Base-by-base conservation (phyloP, 2,888 invertebrate species). In the Zonitis immaculata region DNA sequence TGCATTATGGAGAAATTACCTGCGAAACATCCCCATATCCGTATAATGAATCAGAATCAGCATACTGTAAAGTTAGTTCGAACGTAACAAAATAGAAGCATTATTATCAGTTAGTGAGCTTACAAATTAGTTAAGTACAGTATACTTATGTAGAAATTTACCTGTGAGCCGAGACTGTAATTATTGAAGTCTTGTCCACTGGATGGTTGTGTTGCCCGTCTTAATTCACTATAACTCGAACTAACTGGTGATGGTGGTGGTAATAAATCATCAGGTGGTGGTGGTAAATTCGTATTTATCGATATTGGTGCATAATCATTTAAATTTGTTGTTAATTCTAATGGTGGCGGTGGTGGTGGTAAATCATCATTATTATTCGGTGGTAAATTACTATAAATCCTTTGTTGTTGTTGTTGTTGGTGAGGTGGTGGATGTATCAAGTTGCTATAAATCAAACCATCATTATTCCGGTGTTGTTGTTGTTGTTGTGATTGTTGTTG, bases 201-300 rank as follows among this genome's bases (percentile, higher is more conserved):
- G n/a, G 27, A 30, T 9, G 83, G 82, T 65, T 88, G 83, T 18
- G 89, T 90, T 11, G 93, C 92, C 59, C 90, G 80, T 49, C 89
- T 81, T 51, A 93, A 77, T 76, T 93, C 93, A 69, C 92, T 92
- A 67, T 93, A 94, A 63, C 91, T 92, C 2, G 92, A 93, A 67
- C 91, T 92, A 0, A 93, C 93, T 2, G 93, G 93, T 56, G 91
- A 91, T 7, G 92, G 91, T 6, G 93, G 92, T 16, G 90, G 89
- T 51, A 87, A 82, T 58, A 87, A 79, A 59, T 90, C 89, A 47
- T 81, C 74, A 0, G 81, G 78, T 6, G 81, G 79, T 6, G 81
- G 80, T 6, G 77, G 75, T 12, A 76, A 64, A 44, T 78, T 77
- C 1, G 76, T 77, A 51, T 77, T 77, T 18, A 77, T 74, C 25